Conservation (phyloP, 2,888 invertebrate genomes). For the Agrenia bidenticulata region DNA sequence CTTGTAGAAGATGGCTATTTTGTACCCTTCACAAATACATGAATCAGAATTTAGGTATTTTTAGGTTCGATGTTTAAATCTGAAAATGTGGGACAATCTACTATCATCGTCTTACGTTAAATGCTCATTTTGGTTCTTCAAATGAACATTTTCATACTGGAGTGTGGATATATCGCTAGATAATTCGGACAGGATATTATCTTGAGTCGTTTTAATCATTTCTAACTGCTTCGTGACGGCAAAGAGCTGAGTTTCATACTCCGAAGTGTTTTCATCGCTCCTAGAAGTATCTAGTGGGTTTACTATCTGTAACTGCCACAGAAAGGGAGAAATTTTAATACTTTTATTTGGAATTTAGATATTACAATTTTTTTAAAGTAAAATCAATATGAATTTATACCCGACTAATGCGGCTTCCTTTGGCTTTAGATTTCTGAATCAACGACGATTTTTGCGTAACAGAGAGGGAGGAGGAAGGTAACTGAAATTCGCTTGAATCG, state of each 20-base stretch:
- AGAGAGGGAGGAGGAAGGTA: background rate
- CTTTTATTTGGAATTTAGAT: no score
- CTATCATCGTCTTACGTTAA: conserved; percentile 23
- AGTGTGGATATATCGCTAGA: conserved; percentile 29
- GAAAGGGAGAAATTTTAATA: no score
- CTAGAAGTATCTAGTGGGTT: no score
- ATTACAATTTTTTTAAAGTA: no score
- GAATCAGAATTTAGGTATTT: background rate
- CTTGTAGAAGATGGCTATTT: conserved; percentile 25
- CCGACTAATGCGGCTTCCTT: no score
- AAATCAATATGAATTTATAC: no score
- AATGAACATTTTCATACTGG: conserved; percentile 31
- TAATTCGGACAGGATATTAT: conserved; percentile 34
- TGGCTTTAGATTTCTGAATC: no score
- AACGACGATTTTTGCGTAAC: background rate
- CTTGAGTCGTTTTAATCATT: conserved; percentile 39
- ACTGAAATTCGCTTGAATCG: background rate
- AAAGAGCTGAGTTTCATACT: conserved; percentile 20
- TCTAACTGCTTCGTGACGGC: conserved; percentile 38
- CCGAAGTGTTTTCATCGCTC: no score
- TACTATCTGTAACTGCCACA: no score
- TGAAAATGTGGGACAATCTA: background rate
- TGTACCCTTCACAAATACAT: conserved; percentile 13
- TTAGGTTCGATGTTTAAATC: background rate
- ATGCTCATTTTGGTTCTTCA: conserved; percentile 26